Base-by-base conservation (phyloP, 2,888 invertebrate genomes). In the Creontiades dilutus region DNA sequence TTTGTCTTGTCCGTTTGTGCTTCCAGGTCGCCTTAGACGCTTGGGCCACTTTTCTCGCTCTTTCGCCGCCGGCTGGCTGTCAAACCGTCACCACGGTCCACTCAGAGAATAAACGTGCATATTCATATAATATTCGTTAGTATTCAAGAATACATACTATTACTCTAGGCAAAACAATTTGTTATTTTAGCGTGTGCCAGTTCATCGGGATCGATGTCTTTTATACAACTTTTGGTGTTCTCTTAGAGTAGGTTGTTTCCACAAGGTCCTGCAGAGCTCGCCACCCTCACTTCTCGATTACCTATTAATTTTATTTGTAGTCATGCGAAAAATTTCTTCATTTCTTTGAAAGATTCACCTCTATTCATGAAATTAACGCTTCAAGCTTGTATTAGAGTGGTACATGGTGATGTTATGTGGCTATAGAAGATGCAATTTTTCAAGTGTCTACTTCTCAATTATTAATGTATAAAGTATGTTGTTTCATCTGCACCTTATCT, bases 31-130 rank as follows among this genome's bases (percentile, higher is more conserved):
- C 93, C 94, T 96, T 93, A 96, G 96, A 93, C 96, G 97, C 93
- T 94, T 96, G 95, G 96, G 96, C 93, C 96, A 96, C 94, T 95
- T 96, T 94, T 95, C 96, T 92, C 96, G 96, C 94, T 97, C 97
- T 94, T 96, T 96, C 94, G 96, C 96, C 93, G 96, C 96, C 94
- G 97, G 97, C 93, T 96, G 95, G 91, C 91, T 91, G 82, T 89
- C 91, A 37, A 91, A 90, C 80, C 89, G 82, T 47, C 89, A 89
- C 82, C 46, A 37, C 7, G 82, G 89, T 47, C 68, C 52, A 23
- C 86, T 48, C 88, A 57, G 88, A 52, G 88, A 88, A 48, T 85
- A 86, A 86, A 85, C 68, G 68, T 68, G 68, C 68, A 68, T 68
- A 68, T 11, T 68, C 5, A 57, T 57, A 16, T 57, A 57, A 57